Evolutionary conservation across 2,797 vertebrate species (phyloP), one percentile per base, ranked within the genome.

Genomic region (Myotis daubentonii): DNA sequence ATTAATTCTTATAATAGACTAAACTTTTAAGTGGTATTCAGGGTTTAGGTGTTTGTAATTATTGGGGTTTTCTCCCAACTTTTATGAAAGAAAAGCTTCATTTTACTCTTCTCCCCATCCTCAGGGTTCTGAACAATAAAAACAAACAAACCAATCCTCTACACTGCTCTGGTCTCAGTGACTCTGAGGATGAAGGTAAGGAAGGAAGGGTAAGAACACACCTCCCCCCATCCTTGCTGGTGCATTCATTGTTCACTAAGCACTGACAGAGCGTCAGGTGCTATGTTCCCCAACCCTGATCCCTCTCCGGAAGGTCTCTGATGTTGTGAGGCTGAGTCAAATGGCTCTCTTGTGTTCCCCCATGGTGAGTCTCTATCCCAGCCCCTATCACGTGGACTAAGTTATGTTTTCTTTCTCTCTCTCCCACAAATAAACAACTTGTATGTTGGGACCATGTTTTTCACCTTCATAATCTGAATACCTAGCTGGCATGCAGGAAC

Each of bases 31-130:
- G 55, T 49, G 33, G 22, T 79, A 60, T 76, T 80, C 75, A 92
- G 83, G 49, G 44, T 57, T 93, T 94, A 38, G 16, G 38, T 68
- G 2, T 36, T 95, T 17, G 11, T 60, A 84, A 66, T 87, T 66
- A 9, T 81, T 86, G 38, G n/a, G 3, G 47, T 68, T 62, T 25
- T 16, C 38, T 20, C 28, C n/a, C 5, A 70, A 72, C 38, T 80
- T 60, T 83, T 62, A 83, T 84, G 44, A 85, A 95, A 95, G 25
- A 74, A 80, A 96, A 91, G 13, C 30, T 30, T 86, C n/a, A 11
- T 75, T 95, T 62, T 53, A 60, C 38, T 72, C 71, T 76, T 65
- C 8, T 51, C 7, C 49, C 62, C 33, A 60, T 19, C 28, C 17
- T 44, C 20, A 5, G 79, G 23, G 38, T 80, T 87, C 79, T 82